These are phyloP conservation scores for Lacerta agilis DNA, from an alignment of 2,797 vertebrate species.

Conservation along the genomic window DNA sequence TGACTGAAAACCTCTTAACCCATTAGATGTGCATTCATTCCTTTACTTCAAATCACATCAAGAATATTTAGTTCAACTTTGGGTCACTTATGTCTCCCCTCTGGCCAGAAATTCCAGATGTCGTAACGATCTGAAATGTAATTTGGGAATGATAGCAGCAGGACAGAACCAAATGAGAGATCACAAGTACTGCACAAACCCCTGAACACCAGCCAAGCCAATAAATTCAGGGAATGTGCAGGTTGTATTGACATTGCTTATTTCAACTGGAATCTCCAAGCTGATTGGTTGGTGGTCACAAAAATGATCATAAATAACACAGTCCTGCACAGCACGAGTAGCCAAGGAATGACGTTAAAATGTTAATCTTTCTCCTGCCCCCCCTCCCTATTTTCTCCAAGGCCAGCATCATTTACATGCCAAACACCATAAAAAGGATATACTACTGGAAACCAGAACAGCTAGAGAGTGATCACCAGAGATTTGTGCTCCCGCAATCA, in stretches of 20 bases:
- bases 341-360: conserved; percentile 55
- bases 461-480: conserved; percentile 54
- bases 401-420: conserved; percentile 58
- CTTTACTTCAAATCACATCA: conserved; percentile 42
- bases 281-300: conserved; percentile 51
- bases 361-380: conserved; percentile 38
- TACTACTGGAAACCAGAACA: conserved; percentile 62
- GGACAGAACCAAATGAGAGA: conserved; percentile 1
- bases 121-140: conserved; percentile 38
- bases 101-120: conserved; percentile 51
- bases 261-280: conserved; percentile 43
- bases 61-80: conserved; percentile 30
- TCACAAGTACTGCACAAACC: conserved; percentile 48
- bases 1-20: not conserved
- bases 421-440: conserved; percentile 63
- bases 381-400: conserved; percentile 55
- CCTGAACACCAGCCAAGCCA: conserved; percentile 44
- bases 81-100: conserved; percentile 24
- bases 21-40: not conserved
- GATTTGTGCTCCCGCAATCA: conserved; percentile 56
- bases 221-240: conserved; percentile 44
- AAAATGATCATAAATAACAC: conserved; percentile 64
- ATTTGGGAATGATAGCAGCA: conserved; percentile 40
- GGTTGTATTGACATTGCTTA: conserved; percentile 48
- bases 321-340: conserved; percentile 56